Conservation (phyloP, 2,113 vertebrate genomes). For the Cochlearius cochlearius region DNA sequence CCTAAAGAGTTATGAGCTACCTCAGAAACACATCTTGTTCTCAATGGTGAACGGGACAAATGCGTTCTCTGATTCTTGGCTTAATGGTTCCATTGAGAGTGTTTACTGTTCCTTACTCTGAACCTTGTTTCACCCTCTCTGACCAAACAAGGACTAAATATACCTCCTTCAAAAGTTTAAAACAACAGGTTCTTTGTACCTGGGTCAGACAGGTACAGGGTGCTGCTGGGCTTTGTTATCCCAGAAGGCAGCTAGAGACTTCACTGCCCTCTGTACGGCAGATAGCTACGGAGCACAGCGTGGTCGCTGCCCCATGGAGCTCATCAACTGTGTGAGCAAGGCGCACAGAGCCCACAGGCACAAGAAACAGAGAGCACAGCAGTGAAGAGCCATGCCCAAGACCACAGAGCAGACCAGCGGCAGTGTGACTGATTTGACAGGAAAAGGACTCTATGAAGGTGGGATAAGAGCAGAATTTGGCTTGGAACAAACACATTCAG, state of each 20-base stretch:
- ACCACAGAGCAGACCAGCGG: background rate
- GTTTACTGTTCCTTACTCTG: background rate
- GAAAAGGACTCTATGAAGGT: background rate
- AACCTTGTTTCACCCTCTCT: background rate
- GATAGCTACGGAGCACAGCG: background rate
- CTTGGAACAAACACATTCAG: background rate
- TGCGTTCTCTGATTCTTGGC: background rate
- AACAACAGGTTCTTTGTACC: background rate
- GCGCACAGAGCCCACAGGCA: background rate
- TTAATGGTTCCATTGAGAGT: background rate
- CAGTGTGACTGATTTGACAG: background rate
- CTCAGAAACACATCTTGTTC: background rate
- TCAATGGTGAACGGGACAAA: background rate
- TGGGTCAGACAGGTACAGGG: background rate
- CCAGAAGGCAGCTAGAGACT: background rate
- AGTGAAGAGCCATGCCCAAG: background rate
- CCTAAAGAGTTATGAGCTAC: background rate
- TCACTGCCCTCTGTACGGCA: background rate
- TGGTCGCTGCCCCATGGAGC: background rate
- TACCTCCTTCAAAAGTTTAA: background rate
- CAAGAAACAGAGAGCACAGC: background rate
- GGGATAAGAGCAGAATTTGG: background rate
- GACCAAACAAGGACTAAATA: background rate
- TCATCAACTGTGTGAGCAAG: background rate
- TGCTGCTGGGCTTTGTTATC: background rate